Evolutionary conservation across 2,888 invertebrate species (phyloP).

Genomic region (Dicyrtomina minuta): DNA sequence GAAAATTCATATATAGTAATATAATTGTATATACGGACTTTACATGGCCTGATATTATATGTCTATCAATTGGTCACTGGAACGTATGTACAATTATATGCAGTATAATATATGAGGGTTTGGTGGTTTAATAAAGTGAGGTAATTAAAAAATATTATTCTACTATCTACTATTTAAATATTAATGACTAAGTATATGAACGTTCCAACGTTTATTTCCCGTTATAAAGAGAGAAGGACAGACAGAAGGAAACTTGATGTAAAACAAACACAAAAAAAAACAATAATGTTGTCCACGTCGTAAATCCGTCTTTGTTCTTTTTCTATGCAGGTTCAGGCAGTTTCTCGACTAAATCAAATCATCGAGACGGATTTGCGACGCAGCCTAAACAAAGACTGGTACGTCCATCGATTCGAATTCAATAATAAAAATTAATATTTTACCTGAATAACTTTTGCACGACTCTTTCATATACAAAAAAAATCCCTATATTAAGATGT

Average conservation of each 20-base stretch:
- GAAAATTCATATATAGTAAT: too few species aligned
- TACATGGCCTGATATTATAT: too few species aligned
- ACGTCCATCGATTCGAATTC: slow-evolving; percentile 37
- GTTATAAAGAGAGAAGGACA: neutral
- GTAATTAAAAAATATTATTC: too few species aligned
- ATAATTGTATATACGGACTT: too few species aligned
- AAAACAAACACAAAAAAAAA: neutral
- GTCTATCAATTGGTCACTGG: too few species aligned
- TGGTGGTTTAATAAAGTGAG: too few species aligned
- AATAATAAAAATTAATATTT: slow-evolving; percentile 14
- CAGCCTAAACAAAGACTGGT: slow-evolving; percentile 53
- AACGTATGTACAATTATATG: too few species aligned
- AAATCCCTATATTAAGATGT: slow-evolving; percentile 1
- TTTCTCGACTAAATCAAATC: slow-evolving; percentile 52
- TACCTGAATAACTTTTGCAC: slow-evolving; percentile 29
- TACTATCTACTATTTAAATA: neutral
- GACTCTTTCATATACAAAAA: neutral
- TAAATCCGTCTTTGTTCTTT: slow-evolving; percentile 49
- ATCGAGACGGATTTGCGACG: slow-evolving; percentile 54
- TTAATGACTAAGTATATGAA: neutral
- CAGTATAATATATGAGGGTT: too few species aligned
- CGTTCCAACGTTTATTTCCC: neutral
- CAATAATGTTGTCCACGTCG: slow-evolving; percentile 37
- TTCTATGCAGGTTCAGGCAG: slow-evolving; percentile 53
- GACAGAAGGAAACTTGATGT: neutral